Evolutionary conservation across 2,797 vertebrate genomes (phyloP), one percentile per base, ranked within the genome.

Genomic region (Leptoclinus maculatus): DNA sequence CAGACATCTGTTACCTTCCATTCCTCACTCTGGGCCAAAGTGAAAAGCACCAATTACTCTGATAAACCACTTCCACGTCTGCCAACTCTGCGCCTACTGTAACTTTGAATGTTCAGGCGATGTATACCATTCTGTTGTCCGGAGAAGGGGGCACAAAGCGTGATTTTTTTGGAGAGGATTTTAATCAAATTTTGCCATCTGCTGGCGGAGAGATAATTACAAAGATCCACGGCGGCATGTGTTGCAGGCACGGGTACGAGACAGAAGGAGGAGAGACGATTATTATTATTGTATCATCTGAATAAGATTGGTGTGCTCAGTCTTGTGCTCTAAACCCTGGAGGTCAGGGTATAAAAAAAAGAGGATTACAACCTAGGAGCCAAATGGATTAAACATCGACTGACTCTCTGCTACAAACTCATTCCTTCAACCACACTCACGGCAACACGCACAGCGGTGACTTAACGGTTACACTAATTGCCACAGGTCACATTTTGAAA

Each of bases 121-220:
- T 36, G 49, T 62, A 68, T 84, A 79, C 43, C 74, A 74, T 70
- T 45, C 72, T 77, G 83, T 84, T 79, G 87, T 89, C 76, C 29
- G 0, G 23, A 66, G 65, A 82, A 82, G 79, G 74, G 69, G 82
- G 77, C 67, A 76, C 81, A 62, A 75, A 74, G 66, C 8, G 36
- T 76, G 65, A 39, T 76, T 81, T 29, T n/a, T 82, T 85, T 71
- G 58, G 39, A 74, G 57, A 68, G 59, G 59, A 73, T 74, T 90
- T 84, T 87, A 90, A 89, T 91, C 74, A 87, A 82, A 89, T 89
- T 75, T 83, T 77, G 86, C 90, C 92, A 93, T 90, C 90, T 92
- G 91, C 69, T n/a, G 84, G 80, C 19, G 2, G 19, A 4, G 63
- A 88, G 87, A 88, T 92, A 90, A 92, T 93, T 91, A 91, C 76